phyloP scores from a whole-genome alignment of 2,888 invertebrate genomes.

The Dendrolimus pini region DNA sequence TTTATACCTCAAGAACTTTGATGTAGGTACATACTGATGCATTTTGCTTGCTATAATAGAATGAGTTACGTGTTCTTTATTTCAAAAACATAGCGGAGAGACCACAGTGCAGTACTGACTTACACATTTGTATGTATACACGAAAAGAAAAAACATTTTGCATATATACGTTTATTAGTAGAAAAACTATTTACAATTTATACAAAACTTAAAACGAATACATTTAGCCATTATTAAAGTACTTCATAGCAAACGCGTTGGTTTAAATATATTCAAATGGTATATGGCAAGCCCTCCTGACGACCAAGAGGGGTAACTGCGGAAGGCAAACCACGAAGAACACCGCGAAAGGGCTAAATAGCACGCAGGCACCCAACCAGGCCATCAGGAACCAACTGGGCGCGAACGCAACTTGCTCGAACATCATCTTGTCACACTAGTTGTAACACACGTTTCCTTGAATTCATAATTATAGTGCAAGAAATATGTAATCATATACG shows the following conservation, averaged over 20 bases:
- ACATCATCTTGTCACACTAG: slow-evolving; percentile 41
- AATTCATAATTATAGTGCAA: slow-evolving; percentile 43
- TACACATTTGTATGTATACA: no score
- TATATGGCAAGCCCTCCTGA: slow-evolving; percentile 80
- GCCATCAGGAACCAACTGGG: slow-evolving; percentile 78
- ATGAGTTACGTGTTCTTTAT: no score
- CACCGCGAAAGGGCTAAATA: slow-evolving; percentile 81
- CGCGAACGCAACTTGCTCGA: slow-evolving; percentile 58
- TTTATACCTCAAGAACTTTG: no score
- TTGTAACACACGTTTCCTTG: slow-evolving; percentile 22
- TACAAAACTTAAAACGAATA: slow-evolving; percentile 21
- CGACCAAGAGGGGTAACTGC: slow-evolving; percentile 81
- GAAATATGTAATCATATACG: slow-evolving; percentile 21
- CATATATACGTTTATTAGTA: slow-evolving; percentile 24
- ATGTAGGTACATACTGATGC: no score
- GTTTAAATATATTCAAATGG: slow-evolving; percentile 80
- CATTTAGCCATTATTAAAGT: slow-evolving; percentile 22
- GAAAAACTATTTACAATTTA: slow-evolving; percentile 33
- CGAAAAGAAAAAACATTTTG: slow-evolving; percentile 3
- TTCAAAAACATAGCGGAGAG: no score
- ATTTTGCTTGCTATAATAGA: no score
- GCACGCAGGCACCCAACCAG: slow-evolving; percentile 79
- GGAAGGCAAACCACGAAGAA: slow-evolving; percentile 82
- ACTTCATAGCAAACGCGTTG: slow-evolving; percentile 10
- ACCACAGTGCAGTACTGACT: no score